Conservation (phyloP, 2,113 vertebrate species). For the Tupaia chinensis region DNA sequence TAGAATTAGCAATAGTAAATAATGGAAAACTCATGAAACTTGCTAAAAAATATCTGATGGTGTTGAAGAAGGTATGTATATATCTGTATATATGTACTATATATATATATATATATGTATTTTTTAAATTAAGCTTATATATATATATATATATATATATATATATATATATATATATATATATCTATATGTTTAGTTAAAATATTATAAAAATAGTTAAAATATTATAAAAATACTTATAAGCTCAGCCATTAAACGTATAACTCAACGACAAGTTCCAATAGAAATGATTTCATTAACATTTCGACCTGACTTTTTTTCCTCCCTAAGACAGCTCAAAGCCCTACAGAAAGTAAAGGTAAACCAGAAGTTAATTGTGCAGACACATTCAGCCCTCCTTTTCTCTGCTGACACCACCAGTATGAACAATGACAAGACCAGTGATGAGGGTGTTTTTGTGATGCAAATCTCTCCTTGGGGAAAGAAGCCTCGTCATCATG, state of each 20-base stretch:
- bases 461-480: constrained; percentile 40
- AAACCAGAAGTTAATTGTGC: constrained; percentile 44
- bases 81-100: too few species aligned
- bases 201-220: background rate
- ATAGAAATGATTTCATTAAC: constrained; percentile 22
- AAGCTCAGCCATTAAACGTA: background rate
- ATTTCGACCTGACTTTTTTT: background rate
- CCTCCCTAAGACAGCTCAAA: background rate
- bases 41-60: background rate
- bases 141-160: too few species aligned
- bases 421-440: constrained; percentile 22
- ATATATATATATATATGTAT: too few species aligned
- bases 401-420: constrained; percentile 13
- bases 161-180: too few species aligned
- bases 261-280: background rate
- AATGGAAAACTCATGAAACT: background rate
- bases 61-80: background rate
- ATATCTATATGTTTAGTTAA: background rate
- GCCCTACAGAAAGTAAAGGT: constrained; percentile 1
- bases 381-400: background rate
- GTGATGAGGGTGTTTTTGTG: constrained; percentile 25
- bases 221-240: background rate
- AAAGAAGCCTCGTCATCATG: background rate
- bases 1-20: background rate
- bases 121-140: too few species aligned